A percentile compares a stretch with the other conserved stretches of the same genome.
Evolutionary conservation across 2,888 invertebrate species (phyloP).

Genomic region (Ischnura elegans): DNA sequence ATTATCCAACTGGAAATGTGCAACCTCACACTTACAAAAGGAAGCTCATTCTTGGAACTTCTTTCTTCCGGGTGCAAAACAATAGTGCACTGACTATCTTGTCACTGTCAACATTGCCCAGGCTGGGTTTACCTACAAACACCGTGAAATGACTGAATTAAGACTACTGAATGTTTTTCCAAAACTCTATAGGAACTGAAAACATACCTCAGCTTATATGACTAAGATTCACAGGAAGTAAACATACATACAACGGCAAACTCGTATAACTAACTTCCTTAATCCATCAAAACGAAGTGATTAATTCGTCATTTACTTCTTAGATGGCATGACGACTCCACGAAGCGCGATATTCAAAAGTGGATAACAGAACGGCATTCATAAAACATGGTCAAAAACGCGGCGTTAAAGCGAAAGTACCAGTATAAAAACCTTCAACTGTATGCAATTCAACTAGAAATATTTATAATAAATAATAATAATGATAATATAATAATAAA

Average conservation of each 20-base stretch:
- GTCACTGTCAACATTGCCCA: conserved; percentile 61
- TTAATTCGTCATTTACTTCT: not conserved
- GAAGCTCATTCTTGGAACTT: conserved; percentile 58
- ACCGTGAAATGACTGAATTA: not conserved
- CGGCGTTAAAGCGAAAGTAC: no score
- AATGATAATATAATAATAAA: no score
- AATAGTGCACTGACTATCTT: conserved; percentile 52
- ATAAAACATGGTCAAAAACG: no score
- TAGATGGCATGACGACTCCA: conserved; percentile 27
- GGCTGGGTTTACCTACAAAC: conserved; percentile 51
- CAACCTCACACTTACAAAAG: conserved; percentile 43
- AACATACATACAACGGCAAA: not conserved
- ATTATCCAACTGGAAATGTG: not conserved
- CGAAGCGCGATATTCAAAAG: not conserved
- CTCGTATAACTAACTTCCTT: not conserved
- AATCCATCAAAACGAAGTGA: not conserved
- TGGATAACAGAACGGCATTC: no score
- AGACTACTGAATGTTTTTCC: not conserved
- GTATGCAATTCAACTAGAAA: no score
- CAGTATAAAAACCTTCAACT: no score
- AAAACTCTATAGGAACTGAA: not conserved
- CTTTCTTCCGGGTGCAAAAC: conserved; percentile 29
- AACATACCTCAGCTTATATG: not conserved
- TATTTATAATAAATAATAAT: no score
- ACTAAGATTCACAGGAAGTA: conserved; percentile 22